A percentile compares a stretch with the other conserved stretches of the same genome.
These are phyloP conservation scores for Polypterus bichir DNA, from an alignment of 2,113 vertebrate genomes.

Conservation along the genomic window DNA sequence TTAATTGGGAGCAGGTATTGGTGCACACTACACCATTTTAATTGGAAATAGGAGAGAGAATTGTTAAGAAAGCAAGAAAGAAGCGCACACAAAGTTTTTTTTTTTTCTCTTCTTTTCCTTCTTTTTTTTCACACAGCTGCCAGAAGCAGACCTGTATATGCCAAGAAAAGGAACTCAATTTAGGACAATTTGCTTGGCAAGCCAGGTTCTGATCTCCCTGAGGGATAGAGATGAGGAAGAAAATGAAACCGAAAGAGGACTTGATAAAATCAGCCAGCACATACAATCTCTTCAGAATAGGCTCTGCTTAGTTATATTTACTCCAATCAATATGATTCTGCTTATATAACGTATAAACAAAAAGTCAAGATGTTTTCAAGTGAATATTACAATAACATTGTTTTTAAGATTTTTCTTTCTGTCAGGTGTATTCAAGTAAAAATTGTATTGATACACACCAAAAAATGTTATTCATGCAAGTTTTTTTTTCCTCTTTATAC, in stretches of 20 bases:
- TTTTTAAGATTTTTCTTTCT: too few relatives aligned
- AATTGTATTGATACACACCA: too few relatives aligned
- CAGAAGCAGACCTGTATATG: conserved; percentile 75
- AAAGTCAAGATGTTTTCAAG: conserved; percentile 66
- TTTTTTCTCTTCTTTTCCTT: conserved; percentile 10
- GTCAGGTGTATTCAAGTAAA: too few relatives aligned
- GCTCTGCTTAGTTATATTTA: conserved; percentile 96
- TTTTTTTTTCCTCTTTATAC: too few relatives aligned
- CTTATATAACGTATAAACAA: conserved; percentile 95
- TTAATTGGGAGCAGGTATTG: conserved; percentile 70
- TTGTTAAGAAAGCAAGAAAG: conserved; percentile 65
- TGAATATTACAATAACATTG: conserved; percentile 41
- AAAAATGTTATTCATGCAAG: too few relatives aligned
- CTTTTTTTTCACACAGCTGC: conserved; percentile 52
- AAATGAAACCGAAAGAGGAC: conserved; percentile 94
- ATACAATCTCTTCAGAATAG: conserved; percentile 81
- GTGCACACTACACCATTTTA: conserved; percentile 68
- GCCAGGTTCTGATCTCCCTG: conserved; percentile 80
- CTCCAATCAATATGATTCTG: conserved; percentile 92
- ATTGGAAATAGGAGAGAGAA: conserved; percentile 58
- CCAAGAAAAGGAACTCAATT: conserved; percentile 97
- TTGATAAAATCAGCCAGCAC: conserved; percentile 88
- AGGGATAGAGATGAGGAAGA: conserved; percentile 82
- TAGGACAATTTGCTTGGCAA: conserved; percentile 97
- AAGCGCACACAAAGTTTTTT: conserved; percentile 78